Evolutionary conservation across 2,888 invertebrate genomes (phyloP), one percentile per base, ranked within the genome.

Genomic region (Pyrochroa serraticornis): DNA sequence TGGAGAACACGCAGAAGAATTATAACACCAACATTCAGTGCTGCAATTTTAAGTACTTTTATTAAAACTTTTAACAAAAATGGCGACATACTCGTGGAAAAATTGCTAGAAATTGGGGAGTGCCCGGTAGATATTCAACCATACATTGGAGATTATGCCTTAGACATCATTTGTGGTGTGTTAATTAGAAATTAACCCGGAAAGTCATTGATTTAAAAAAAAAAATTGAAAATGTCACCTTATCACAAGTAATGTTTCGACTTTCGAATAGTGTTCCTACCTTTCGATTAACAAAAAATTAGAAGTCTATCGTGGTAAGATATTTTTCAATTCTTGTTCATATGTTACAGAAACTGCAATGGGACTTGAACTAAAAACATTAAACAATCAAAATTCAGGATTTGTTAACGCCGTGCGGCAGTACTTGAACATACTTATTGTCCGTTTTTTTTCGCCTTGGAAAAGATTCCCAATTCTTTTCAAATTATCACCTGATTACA

Each of bases 281-380:
- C 22, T 22, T 22, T 22, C 2, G 3, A 5, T 22, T 22, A 22
- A 2, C 3, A 22, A 22, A 3, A 22, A 22, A 3, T 22, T 22
- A 22, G 22, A 22, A 5, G 5, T 22, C 3, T 22, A 22, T 22
- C 22, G 22, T 5, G 5, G 22, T 22, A 22, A 22, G 46, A 32
- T 30, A 45, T 14, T 14, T 41, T 7, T 14, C n/a, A 38, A 3
- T 9, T 5, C 6, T 9, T 48, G 14, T 3, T 3, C n/a, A 48
- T 39, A 33, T 14, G n/a, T 49, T 49, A 1, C 35, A 50, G 51
- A 58, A 43, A 58, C 58, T 34, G 83, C 84, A 1, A 85, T 85
- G 84, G 84, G 85, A 7, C 73, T 76, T 31, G 71, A 75, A 56
- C 75, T 84, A 9, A 69, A 75, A 43, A 75, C 75, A 0, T 75